These are phyloP conservation scores for Meloidogyne chitwoodi DNA, from an alignment of 1,140 invertebrate species.

Conservation along the genomic window DNA sequence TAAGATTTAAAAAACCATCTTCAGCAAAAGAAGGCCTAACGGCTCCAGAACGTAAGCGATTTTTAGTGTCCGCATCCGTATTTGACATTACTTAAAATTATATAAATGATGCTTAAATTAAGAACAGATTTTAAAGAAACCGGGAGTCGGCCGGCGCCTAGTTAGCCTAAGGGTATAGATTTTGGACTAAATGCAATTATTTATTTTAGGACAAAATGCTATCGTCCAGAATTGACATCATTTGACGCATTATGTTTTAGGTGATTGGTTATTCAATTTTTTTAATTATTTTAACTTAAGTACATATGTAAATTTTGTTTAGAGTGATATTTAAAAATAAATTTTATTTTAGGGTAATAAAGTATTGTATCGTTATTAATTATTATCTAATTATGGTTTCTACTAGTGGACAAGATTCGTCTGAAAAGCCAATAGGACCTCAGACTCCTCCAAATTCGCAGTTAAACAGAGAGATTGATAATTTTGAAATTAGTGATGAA, in stretches of 20 bases:
- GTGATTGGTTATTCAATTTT: no score
- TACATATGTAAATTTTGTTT: no score
- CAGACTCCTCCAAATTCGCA: neutral
- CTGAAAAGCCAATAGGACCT: neutral
- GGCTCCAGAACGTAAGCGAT: neutral
- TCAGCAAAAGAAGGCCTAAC: conserved; percentile 26
- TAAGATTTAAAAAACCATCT: conserved; percentile 19
- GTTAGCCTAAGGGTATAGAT: no score
- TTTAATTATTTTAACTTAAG: no score
- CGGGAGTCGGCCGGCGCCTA: no score
- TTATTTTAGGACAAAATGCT: no score
- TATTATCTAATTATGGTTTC: neutral
- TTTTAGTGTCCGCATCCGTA: neutral
- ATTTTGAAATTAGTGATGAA: neutral
- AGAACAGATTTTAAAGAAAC: no score
- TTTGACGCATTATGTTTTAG: no score
- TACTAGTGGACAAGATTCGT: neutral
- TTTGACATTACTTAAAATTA: neutral
- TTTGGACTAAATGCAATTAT: no score
- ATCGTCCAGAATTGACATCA: no score
- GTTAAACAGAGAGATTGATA: neutral
- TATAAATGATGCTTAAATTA: neutral
- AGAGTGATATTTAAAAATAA: no score
- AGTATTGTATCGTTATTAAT: neutral
- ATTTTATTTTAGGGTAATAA: neutral